Conservation (phyloP, 23 tunicate genomes). For the Styela clava region DNA sequence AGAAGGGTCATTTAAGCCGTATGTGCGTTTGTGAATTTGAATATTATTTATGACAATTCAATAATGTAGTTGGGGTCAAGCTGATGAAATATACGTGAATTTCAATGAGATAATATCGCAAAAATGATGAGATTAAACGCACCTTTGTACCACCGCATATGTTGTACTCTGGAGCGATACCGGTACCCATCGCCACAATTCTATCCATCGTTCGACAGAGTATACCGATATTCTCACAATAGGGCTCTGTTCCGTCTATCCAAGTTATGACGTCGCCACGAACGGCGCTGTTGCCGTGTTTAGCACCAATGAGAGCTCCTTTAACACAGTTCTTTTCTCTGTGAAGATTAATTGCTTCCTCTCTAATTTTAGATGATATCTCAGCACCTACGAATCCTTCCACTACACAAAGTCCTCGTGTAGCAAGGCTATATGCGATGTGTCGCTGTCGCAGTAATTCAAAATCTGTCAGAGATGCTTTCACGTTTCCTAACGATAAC, state of each 20-base stretch:
- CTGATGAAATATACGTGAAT: too few species aligned
- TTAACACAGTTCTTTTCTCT: constrained; percentile 56
- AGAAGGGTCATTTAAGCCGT: too few species aligned
- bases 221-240: constrained; percentile 30
- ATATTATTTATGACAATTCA: too few species aligned
- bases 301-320: constrained; percentile 36
- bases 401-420: not conserved
- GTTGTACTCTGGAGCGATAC: not conserved
- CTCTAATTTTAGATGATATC: constrained; percentile 51
- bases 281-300: constrained; percentile 22
- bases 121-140: too few species aligned
- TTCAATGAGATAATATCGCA: too few species aligned
- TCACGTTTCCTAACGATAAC: not conserved
- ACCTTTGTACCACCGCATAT: constrained; percentile 18
- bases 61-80: too few species aligned
- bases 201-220: constrained; percentile 56
- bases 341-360: constrained; percentile 27
- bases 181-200: constrained; percentile 4
- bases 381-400: constrained; percentile 10
- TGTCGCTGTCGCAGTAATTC: not conserved
- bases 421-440: not conserved
- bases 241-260: constrained; percentile 38
- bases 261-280: constrained; percentile 62
- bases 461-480: not conserved
- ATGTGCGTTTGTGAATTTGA: too few species aligned